Evolutionary conservation across 2,888 invertebrate genomes (phyloP), one percentile per base, ranked within the genome.

Genomic region (Cremastobaeus sp.): DNA sequence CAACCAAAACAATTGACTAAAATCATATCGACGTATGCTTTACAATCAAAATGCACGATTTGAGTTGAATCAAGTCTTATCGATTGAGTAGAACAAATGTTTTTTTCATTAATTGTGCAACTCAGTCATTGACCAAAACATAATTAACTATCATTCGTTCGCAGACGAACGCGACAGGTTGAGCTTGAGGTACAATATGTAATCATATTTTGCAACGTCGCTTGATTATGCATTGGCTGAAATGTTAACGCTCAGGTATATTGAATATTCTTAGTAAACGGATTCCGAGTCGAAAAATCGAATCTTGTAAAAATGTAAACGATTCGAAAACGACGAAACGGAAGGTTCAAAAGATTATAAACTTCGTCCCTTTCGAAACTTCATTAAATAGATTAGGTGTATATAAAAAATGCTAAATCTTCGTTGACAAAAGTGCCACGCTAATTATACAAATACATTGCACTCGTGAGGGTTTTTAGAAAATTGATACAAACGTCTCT

Each of bases 351-450:
- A 62, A 48, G 34, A 45, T 14, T 25, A 17, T 2, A 8, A 30
- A 55, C 47, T 20, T 52, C 9, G 39, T 37, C 39, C 12, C 32
- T 17, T 55, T 21, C 48, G 20, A 32, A 60, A 50, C 30, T 28
- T 25, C 9, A 52, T 11, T 48, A 55, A 66, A 48, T 66, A 18
- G 55, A 18, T 54, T 41, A 21, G 11, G 11, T 47, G 39, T 55
- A 32, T 32, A 15, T 59, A 69, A 60, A 59, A 52, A 60, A 59
- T 60, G 54, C 60, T 50, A 47, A 60, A 41, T 55, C 55, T 45
- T 70, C 55, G 70, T 62, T 62, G 70, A 70, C 41, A 48, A 70
- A 62, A 62, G 62, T 48, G 50, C 11, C 48, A 21, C 50, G 43
- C 41, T 66, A 66, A 52, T 45, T 37, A 14, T 55, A 50, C 35